These are phyloP conservation scores for Leptopilina myrica DNA, from an alignment of 2,888 invertebrate genomes.

Conservation along the genomic window DNA sequence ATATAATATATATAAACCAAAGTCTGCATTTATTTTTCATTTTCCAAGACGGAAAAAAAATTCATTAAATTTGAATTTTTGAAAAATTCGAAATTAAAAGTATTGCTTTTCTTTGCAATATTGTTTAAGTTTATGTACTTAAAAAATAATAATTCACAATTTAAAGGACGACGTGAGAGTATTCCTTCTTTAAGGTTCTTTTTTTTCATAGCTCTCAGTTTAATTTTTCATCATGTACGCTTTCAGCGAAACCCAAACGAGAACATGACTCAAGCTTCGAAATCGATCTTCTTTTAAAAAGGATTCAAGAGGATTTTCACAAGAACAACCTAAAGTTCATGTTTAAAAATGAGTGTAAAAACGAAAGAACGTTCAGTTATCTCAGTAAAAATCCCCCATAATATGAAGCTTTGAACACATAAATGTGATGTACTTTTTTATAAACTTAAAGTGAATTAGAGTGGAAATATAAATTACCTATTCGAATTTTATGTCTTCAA, in stretches of 20 bases:
- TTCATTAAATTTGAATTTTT: too few relatives aligned
- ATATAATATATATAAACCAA: not conserved
- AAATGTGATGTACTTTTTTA: not conserved
- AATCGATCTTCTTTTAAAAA: constrained; percentile 26
- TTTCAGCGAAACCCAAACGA: constrained; percentile 9
- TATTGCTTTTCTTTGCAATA: not conserved
- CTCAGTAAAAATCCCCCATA: not conserved
- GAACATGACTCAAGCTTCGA: not conserved
- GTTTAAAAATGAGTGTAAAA: constrained; percentile 9
- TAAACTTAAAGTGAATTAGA: not conserved
- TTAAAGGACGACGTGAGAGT: constrained; percentile 6
- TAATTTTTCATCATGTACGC: constrained; percentile 31
- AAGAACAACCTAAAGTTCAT: not conserved
- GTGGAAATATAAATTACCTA: constrained; percentile 6
- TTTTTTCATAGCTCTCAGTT: constrained; percentile 3
- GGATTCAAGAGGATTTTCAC: constrained; percentile 20
- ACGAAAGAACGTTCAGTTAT: constrained; percentile 9
- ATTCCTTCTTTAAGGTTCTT: not conserved
- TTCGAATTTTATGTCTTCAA: not conserved
- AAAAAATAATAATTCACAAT: not conserved
- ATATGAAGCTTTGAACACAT: not conserved
- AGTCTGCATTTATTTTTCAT: not conserved
- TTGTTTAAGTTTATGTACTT: not conserved
- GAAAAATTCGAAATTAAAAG: not conserved
- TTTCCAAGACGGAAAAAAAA: not conserved